Base-by-base conservation (phyloP, 2,888 invertebrate genomes). In the Neoitamus cyanurus region DNA sequence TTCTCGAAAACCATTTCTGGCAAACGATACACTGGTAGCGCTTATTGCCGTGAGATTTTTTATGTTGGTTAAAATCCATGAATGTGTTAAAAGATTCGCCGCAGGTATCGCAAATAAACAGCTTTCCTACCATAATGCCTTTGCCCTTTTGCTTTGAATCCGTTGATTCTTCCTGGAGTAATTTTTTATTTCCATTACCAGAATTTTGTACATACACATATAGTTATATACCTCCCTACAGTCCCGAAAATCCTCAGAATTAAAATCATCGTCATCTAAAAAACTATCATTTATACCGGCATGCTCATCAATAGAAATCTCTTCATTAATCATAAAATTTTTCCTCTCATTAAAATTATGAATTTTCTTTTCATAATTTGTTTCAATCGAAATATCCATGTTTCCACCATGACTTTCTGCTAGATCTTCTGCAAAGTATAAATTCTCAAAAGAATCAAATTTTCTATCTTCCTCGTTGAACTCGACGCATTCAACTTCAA, bases 21-120 rank as follows among this genome's bases (percentile, higher is more conserved):
- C 87, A 87, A 31, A 72, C 46, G 3, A 48, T 28, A 82, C 87
- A 87, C 36, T 87, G 86, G 78, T 84, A 87, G 13, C 86, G 48
- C 20, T 85, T 37, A 11, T 85, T 84, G 2, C 86, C 86, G 42
- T 86, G 86, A 0, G 34, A 78, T 75, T 87, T 87, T 46, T 85
- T 87, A 42, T 87, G 87, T 11, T 73, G 30, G 68, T 86, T 86
- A 11, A 86, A 83, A 0, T 85, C 80, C 11, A n/a, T 9, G 72
- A 34, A 85, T 4, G 15, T 85, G 2, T 11, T 37, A 78, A 86
- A 86, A 20, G 73, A 20, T 37, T 42, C 80, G 2, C 58, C n/a
- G 69, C 87, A 87, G 1, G 86, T 86, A 37, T 86, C 84, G 83
- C 87, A 86, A 48, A 34, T 5, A 36, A 83, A 86, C n/a, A 20